A percentile compares a stretch with the other conserved stretches of the same genome.
Evolutionary conservation across 2,113 vertebrate species (phyloP).

Genomic region (Clarias gariepinus): DNA sequence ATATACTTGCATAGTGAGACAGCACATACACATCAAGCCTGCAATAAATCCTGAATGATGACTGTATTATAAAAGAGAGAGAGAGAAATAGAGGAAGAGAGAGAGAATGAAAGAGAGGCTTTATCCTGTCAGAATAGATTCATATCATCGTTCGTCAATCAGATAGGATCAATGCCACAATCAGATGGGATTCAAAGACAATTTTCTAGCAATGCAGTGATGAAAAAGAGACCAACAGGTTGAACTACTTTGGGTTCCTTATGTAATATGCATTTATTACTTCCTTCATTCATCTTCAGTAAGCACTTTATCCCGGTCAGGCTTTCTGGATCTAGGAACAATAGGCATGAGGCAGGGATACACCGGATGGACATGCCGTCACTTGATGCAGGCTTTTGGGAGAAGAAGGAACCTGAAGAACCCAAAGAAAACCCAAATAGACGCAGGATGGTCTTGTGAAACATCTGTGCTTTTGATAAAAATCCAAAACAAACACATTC

Average conservation of each 20-base stretch:
- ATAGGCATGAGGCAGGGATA: neutral
- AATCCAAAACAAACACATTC: too few species aligned
- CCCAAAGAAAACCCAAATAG: neutral
- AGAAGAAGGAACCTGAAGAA: neutral
- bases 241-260: neutral
- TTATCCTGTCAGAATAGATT: constrained; percentile 15
- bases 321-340: neutral
- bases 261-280: constrained; percentile 17
- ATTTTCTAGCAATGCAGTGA: constrained; percentile 1
- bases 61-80: neutral
- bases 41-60: neutral
- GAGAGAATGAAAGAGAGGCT: constrained; percentile 11
- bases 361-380: neutral
- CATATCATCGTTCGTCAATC: constrained; percentile 6
- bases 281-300: constrained; percentile 2
- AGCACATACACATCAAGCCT: neutral
- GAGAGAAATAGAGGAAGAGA: neutral
- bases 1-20: neutral
- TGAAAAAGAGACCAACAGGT: constrained; percentile 29
- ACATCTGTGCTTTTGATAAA: neutral
- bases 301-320: neutral
- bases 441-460: neutral
- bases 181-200: constrained; percentile 17
- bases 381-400: neutral
- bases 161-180: constrained; percentile 44